Evolutionary conservation across 37 sponge, comb jelly and placozoan species (phyloP).

Genomic region (Theonella swinhoei): DNA sequence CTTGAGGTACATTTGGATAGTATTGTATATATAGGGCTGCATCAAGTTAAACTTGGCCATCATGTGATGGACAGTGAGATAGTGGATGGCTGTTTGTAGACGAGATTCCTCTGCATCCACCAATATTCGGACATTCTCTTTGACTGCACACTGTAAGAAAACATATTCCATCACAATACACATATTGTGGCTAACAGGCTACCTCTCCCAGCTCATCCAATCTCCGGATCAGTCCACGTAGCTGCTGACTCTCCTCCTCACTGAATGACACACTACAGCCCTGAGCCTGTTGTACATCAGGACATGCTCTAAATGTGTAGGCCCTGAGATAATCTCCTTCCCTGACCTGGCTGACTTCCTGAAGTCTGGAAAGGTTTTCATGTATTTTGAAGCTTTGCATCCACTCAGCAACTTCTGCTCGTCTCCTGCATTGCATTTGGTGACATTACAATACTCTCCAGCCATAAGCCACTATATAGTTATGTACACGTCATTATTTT

Average conservation of each 20-base stretch:
- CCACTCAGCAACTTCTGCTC: slow-evolving; percentile 6
- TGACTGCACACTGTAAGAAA: slow-evolving; percentile 50
- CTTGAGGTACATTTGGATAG: slow-evolving; percentile 90
- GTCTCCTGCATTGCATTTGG: not conserved
- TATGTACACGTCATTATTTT: too few species aligned
- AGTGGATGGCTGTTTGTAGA: slow-evolving; percentile 89
- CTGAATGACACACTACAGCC: slow-evolving; percentile 7
- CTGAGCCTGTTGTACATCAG: too few species aligned
- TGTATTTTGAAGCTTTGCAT: not conserved
- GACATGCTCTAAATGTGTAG: too few species aligned
- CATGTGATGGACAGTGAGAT: slow-evolving; percentile 73
- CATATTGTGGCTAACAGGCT: too few species aligned
- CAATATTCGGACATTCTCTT: slow-evolving; percentile 56
- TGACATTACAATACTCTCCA: not conserved
- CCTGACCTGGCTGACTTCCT: not conserved
- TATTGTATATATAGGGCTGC: slow-evolving; percentile 76
- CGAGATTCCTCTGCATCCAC: slow-evolving; percentile 96
- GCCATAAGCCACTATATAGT: not conserved
- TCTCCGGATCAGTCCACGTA: slow-evolving; percentile 15
- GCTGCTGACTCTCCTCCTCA: slow-evolving; percentile 47
- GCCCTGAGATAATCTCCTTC: too few species aligned
- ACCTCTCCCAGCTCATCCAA: slow-evolving; percentile 46
- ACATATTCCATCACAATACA: too few species aligned
- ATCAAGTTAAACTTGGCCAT: slow-evolving; percentile 70
- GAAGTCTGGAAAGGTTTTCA: not conserved